Conservation (phyloP, 2,797 vertebrate genomes). For the Megalops cyprinoides region DNA sequence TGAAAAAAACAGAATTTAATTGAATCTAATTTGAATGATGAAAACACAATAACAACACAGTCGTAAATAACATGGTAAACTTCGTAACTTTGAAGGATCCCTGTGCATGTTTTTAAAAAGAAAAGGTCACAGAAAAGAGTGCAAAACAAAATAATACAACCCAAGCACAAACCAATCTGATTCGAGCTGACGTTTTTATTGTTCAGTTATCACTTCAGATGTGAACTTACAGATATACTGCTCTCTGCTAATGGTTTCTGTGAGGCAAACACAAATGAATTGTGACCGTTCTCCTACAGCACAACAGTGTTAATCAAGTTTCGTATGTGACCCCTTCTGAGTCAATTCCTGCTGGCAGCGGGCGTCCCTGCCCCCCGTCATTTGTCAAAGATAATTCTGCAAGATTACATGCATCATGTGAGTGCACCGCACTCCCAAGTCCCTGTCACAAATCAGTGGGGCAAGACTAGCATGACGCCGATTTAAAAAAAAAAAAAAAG, state of each 20-base stretch:
- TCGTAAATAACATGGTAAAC: too few species aligned
- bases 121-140: neutral
- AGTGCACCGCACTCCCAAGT: neutral
- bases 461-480: neutral
- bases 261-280: slow-evolving; percentile 14
- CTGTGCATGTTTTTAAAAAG: neutral
- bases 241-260: neutral
- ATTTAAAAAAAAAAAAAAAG: slow-evolving; percentile 22
- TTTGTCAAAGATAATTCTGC: slow-evolving; percentile 3
- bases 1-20: neutral
- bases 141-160: slow-evolving; percentile 7
- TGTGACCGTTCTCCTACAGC: neutral
- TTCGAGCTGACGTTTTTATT: slow-evolving; percentile 23
- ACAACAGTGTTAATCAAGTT: slow-evolving; percentile 9
- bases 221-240: slow-evolving; percentile 11
- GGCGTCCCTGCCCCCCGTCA: neutral
- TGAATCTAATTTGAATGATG: neutral
- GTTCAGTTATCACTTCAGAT: slow-evolving; percentile 15
- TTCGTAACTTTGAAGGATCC: neutral
- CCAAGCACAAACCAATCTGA: too few species aligned
- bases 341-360: neutral
- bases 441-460: slow-evolving; percentile 2
- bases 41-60: too few species aligned
- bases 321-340: neutral
- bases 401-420: neutral